Percentiles rank a stretch among this genome's conserved stretches.
phyloP scores from a whole-genome alignment of 23 tunicate genomes.

The Styela plicata region DNA sequence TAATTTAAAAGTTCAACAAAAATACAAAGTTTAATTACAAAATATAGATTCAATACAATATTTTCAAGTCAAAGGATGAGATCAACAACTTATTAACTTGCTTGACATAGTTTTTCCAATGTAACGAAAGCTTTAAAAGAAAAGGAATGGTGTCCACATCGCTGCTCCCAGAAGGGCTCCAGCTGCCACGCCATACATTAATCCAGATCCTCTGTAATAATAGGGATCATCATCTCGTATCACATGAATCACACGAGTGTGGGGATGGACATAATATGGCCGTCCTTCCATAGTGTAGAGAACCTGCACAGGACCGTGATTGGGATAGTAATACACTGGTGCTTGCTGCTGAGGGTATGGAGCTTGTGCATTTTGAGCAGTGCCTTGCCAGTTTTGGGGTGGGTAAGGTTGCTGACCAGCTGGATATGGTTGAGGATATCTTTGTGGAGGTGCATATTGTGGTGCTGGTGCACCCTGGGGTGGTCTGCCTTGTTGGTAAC shows the following conservation, averaged over 20 bases:
- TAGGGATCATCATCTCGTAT: slow-evolving; percentile 68
- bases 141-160: slow-evolving; percentile 62
- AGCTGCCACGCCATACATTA: slow-evolving; percentile 61
- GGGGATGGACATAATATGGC: slow-evolving; percentile 81
- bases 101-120: too few species aligned
- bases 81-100: too few species aligned
- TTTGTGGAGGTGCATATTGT: slow-evolving; percentile 17
- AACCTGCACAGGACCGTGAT: slow-evolving; percentile 76
- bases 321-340: slow-evolving; percentile 67
- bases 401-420: slow-evolving; percentile 15
- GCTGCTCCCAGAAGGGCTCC: slow-evolving; percentile 86
- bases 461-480: slow-evolving; percentile 9
- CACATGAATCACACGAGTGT: slow-evolving; percentile 55
- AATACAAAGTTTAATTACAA: too few species aligned
- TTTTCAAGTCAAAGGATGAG: too few species aligned
- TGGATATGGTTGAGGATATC: slow-evolving; percentile 14
- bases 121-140: slow-evolving; percentile 43
- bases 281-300: slow-evolving; percentile 52
- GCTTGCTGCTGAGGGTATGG: slow-evolving; percentile 43
- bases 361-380: not conserved
- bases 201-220: slow-evolving; percentile 51
- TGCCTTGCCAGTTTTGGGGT: not conserved
- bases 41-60: too few species aligned
- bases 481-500: slow-evolving; percentile 26
- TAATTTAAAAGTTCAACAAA: too few species aligned